Percentiles rank a stretch among this genome's conserved stretches.
Conservation (phyloP, 1,140 invertebrate genomes). For the Drosophila tropicalis region DNA sequence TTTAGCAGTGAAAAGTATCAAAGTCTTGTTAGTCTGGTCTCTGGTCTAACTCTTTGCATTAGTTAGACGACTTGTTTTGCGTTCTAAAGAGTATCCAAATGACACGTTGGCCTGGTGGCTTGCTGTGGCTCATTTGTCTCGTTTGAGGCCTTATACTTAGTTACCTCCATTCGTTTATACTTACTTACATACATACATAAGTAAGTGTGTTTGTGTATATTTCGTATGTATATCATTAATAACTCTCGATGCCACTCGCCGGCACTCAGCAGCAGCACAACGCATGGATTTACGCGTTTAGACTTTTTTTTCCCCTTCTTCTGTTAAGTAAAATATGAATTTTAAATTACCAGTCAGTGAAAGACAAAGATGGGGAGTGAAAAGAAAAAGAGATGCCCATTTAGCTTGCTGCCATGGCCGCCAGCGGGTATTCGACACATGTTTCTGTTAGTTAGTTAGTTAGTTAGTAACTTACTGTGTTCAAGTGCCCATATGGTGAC, state of each 20-base stretch:
- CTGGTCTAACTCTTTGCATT: neutral
- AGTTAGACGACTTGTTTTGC: neutral
- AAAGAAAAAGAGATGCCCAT: neutral
- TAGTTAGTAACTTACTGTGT: neutral
- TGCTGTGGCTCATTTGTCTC: constrained; percentile 27
- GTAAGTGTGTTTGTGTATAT: constrained; percentile 23
- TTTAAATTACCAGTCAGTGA: constrained; percentile 62
- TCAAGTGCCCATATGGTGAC: constrained; percentile 2
- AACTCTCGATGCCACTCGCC: constrained; percentile 61
- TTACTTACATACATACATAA: constrained; percentile 37
- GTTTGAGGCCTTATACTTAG: constrained; percentile 7
- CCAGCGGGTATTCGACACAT: constrained; percentile 5
- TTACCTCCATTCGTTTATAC: constrained; percentile 7
- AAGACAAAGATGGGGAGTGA: neutral
- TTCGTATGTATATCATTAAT: constrained; percentile 66
- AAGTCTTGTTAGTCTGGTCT: too few species aligned
- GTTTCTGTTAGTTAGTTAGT: constrained; percentile 2
- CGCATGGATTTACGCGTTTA: constrained; percentile 54
- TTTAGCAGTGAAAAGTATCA: too few species aligned
- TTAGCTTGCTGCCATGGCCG: constrained; percentile 5
- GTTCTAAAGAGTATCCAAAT: constrained; percentile 43
- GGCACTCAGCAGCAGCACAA: constrained; percentile 62
- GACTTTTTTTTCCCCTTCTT: constrained; percentile 13
- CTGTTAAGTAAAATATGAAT: constrained; percentile 71
- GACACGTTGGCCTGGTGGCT: constrained; percentile 16